phyloP scores from a whole-genome alignment of 2,797 vertebrate genomes.

The Pangasius larnaudii region DNA sequence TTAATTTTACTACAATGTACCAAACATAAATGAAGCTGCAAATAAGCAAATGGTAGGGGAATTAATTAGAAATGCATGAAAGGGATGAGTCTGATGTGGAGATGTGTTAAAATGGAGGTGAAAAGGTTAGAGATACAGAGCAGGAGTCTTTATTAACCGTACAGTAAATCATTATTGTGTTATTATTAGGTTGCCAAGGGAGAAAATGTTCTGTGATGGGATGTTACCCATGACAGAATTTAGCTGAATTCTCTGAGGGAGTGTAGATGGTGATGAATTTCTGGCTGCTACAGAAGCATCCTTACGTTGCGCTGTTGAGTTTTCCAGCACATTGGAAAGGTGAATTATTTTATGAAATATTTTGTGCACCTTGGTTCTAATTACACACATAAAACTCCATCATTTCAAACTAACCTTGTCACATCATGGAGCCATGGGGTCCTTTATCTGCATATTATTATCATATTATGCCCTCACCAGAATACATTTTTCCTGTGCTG shows the following conservation, averaged over 20 bases:
- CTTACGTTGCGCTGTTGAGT: not conserved
- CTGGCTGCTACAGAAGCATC: constrained; percentile 3
- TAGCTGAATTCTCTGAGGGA: not conserved
- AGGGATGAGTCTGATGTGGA: not conserved
- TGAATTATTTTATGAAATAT: constrained; percentile 53
- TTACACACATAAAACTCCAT: constrained; percentile 32
- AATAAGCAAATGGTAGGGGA: constrained; percentile 2
- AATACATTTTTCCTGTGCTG: constrained; percentile 61
- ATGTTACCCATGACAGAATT: constrained; percentile 5
- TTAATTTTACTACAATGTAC: not conserved
- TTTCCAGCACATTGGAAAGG: constrained; percentile 42
- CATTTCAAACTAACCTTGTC: constrained; percentile 32
- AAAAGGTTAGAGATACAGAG: constrained; percentile 6
- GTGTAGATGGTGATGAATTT: constrained; percentile 1
- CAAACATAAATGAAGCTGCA: constrained; percentile 3
- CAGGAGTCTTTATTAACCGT: not conserved
- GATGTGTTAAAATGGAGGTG: not conserved
- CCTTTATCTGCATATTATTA: constrained; percentile 60
- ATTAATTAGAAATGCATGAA: constrained; percentile 1
- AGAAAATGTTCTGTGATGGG: constrained; percentile 5
- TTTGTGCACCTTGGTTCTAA: constrained; percentile 61
- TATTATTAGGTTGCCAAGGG: constrained; percentile 5
- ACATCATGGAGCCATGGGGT: constrained; percentile 36
- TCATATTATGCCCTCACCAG: constrained; percentile 61
- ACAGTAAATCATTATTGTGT: constrained; percentile 5